Percentiles rank a stretch among this genome's conserved stretches.
phyloP scores from a whole-genome alignment of 2,113 vertebrate species.

The Semnornis frantzii region DNA sequence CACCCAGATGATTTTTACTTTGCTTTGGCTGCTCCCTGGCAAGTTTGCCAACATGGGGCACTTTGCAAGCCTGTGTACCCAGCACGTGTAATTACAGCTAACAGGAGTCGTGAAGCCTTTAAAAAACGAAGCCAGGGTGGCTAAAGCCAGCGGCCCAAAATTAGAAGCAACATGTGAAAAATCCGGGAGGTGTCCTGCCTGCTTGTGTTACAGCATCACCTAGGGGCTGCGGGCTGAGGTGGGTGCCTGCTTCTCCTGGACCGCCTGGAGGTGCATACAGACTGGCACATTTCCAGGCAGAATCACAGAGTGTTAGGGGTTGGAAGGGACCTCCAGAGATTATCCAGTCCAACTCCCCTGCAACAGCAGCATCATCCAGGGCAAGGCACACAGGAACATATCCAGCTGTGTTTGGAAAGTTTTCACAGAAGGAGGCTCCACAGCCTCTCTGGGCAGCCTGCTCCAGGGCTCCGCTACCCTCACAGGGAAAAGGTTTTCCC shows the following conservation, averaged over 20 bases:
- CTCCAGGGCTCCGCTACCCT: too few species aligned
- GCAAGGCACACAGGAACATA: too few species aligned
- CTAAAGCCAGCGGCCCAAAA: neutral
- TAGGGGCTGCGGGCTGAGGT: conserved; percentile 9
- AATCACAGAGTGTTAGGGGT: too few species aligned
- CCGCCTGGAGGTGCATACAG: fast-evolving
- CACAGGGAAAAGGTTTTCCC: too few species aligned
- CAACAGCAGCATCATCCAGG: too few species aligned
- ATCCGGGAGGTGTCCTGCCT: neutral
- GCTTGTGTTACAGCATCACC: conserved; percentile 46
- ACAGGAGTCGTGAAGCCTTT: neutral
- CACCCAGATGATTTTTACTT: neutral
- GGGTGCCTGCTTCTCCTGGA: neutral
- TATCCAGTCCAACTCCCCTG: too few species aligned
- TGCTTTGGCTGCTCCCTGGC: neutral
- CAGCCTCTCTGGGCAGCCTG: too few species aligned
- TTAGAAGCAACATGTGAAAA: conserved; percentile 11
- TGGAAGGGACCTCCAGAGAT: too few species aligned
- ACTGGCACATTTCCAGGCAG: neutral
- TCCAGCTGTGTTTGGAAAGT: too few species aligned
- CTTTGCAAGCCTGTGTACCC: neutral
- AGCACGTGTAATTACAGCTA: conserved; percentile 28
- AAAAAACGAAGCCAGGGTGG: neutral
- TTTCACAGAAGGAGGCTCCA: too few species aligned
- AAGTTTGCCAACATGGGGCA: neutral